Percentiles rank a stretch among this genome's conserved stretches.
phyloP scores from a whole-genome alignment of 1,140 invertebrate species.

The Drosophila rhopaloa region DNA sequence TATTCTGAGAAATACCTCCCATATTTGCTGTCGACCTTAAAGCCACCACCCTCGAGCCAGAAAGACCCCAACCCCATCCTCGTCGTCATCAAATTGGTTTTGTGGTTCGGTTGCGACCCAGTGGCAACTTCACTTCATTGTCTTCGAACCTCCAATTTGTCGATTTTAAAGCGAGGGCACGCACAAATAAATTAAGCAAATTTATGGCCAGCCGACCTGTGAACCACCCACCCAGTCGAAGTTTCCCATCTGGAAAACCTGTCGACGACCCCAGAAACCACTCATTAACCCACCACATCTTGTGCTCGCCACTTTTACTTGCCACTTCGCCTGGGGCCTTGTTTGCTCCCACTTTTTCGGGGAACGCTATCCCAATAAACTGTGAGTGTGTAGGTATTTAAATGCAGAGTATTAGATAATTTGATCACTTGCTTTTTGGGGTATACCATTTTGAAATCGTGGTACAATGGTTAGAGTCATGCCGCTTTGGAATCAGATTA shows the following conservation, averaged over 20 bases:
- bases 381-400: not conserved
- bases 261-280: not conserved
- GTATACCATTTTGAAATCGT: not conserved
- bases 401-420: not conserved
- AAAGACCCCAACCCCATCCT: slow-evolving; percentile 19
- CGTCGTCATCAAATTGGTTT: slow-evolving; percentile 72
- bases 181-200: slow-evolving; percentile 82
- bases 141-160: slow-evolving; percentile 13
- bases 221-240: slow-evolving; percentile 3
- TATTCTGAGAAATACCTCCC: too few species aligned
- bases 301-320: slow-evolving; percentile 48
- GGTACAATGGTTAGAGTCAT: too few species aligned
- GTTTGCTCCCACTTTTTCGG: not conserved
- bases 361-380: not conserved
- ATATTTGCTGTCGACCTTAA: slow-evolving; percentile 8
- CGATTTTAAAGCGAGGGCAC: slow-evolving; percentile 61
- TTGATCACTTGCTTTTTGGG: not conserved
- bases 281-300: slow-evolving; percentile 23
- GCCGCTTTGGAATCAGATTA: too few species aligned
- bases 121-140: slow-evolving; percentile 19
- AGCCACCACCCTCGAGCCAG: slow-evolving; percentile 1
- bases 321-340: slow-evolving; percentile 7
- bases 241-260: not conserved
- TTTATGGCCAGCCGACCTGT: slow-evolving; percentile 59
- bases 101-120: slow-evolving; percentile 34